Evolutionary conservation across 2,888 invertebrate species (phyloP), one percentile per base, ranked within the genome.

Genomic region (Aporophyla lueneburgensis): DNA sequence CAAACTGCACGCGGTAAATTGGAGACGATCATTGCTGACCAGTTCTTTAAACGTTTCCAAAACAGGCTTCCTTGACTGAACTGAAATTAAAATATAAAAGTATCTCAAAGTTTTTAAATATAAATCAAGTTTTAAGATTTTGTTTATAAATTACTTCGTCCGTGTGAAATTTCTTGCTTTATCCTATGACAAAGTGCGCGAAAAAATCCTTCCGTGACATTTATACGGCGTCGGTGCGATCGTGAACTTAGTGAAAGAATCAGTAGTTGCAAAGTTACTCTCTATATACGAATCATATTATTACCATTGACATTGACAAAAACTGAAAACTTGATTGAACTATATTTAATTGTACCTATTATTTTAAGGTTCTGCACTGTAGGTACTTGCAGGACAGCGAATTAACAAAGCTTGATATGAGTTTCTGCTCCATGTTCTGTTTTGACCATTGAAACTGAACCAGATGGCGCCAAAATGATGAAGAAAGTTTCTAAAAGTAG

Each of bases 41-140:
- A 94, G 83, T 72, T 92, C 92, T 78, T 92, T 93, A 75, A 94
- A 94, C 0, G 90, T 92, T 77, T 92, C 89, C 40, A 95, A 81
- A 9, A 89, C 75, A 27, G 89, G 88, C 65, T 90, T 92, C 46
- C 88, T 89, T 14, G 85, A 59, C 61, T 86, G 86, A 83, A 92
- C 95, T 95, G 90, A 78, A 87, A 87, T 33, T 0, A 61, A 74
- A 46, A 75, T 19, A 24, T 58, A 24, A n/a, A 49, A 27, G 6
- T 33, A 43, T 33, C n/a, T 4, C 0, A 10, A 40, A n/a, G 21
- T 27, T 16, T 49, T 16, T 3, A 21, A 46, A 68, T 1, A 7
- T 53, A 70, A 70, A 46, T 7, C 19, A 21, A 33, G 33, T 27
- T 27, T 27, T 27, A 10, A 10, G 16, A 59, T 19, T 27, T 16